Conservation (phyloP, 2,113 vertebrate genomes). For the Excalfactoria chinensis region DNA sequence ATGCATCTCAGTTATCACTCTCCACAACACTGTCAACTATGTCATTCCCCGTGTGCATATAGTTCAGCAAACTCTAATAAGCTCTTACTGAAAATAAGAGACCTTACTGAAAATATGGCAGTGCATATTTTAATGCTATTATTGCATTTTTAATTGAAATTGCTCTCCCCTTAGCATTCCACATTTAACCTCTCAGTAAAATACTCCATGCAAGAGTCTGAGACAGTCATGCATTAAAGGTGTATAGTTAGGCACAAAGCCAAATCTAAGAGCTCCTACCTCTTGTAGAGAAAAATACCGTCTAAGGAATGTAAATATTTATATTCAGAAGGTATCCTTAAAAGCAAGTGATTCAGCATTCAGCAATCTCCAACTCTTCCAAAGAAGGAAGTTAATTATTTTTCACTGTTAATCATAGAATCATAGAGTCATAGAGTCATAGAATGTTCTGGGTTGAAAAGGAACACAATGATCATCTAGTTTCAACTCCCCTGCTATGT, state of each 20-base stretch:
- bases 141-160: not conserved
- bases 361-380: not conserved
- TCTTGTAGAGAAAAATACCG: not conserved
- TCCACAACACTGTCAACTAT: not conserved
- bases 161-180: not conserved
- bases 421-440: no score
- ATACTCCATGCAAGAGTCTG: not conserved
- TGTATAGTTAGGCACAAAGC: constrained; percentile 23
- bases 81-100: not conserved
- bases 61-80: not conserved
- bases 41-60: not conserved
- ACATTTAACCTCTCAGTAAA: not conserved
- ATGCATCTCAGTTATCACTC: not conserved
- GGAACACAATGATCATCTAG: no score
- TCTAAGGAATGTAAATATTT: constrained; percentile 65
- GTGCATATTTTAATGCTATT: not conserved
- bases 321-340: constrained; percentile 29
- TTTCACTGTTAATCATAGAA: not conserved
- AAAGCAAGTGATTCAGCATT: constrained; percentile 21
- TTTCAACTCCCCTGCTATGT: no score
- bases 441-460: no score
- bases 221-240: not conserved
- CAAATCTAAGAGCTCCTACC: not conserved
- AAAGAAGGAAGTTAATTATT: not conserved
- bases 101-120: not conserved